Evolutionary conservation across 2,113 vertebrate species (phyloP), one percentile per base, ranked within the genome.

Genomic region (Neodontobutis hainanensis): DNA sequence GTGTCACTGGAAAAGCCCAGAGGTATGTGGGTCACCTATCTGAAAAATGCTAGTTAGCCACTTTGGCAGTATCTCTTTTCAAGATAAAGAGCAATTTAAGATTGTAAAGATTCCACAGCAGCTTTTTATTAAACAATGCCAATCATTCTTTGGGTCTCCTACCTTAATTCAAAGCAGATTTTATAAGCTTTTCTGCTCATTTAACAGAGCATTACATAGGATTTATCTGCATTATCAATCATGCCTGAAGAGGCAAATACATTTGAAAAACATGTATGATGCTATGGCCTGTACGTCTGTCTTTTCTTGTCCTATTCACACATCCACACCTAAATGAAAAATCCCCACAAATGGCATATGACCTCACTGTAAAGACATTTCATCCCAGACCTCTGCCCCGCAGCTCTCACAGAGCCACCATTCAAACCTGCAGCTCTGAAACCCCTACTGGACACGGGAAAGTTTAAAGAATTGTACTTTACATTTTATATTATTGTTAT

Each of bases 311-410:
- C 15, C 11, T 32, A 61, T 40, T 43, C 49, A 64, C 68, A n/a
- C 65, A 87, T 75, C 84, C 81, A 91, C 87, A 89, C 87, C 84
- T 90, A 77, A 40, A 81, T 89, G 87, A 90, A 81, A 90, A 88
- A 89, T 82, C 75, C 81, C 77, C 86, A 71, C 53, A 6, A 81
- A 87, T 84, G 83, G 81, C 74, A 85, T n/a, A 90, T 90, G 88
- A 90, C 70, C 79, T 91, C 89, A 91, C 74, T 64, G 67, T 66
- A 68, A 58, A 89, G 85, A 82, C 86, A 90, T 90, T 62, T 71
- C 51, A 65, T 69, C 65, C 53, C 73, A 87, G 81, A 81, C 61
- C 64, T 70, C 65, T 61, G 49, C 58, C 57, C 47, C 9, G 47
- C 52, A 5, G 46, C 49, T 53, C 75, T 12, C 38, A 83, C 74